Evolutionary conservation across 2,797 vertebrate genomes (phyloP).

Genomic region (Sebastolobus alascanus): DNA sequence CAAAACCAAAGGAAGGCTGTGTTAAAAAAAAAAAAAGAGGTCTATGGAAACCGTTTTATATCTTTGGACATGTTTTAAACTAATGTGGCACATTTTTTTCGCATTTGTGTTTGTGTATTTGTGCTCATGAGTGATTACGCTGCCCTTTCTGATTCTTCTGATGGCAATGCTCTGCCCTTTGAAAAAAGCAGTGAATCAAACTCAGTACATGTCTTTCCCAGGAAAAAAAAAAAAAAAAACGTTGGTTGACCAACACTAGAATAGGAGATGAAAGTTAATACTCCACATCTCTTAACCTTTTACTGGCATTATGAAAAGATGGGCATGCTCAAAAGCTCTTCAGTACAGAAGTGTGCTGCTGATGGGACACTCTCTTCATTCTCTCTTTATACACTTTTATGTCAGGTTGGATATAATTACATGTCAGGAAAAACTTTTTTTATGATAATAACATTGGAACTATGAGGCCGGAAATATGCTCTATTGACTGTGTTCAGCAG

Average conservation of each 20-base stretch:
- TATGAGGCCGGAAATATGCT: neutral
- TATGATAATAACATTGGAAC: constrained; percentile 2
- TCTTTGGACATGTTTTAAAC: neutral
- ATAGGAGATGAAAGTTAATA: constrained; percentile 32
- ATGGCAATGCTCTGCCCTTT: neutral
- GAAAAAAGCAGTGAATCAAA: constrained; percentile 3
- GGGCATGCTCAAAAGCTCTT: constrained; percentile 18
- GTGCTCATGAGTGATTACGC: neutral
- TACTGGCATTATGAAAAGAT: constrained; percentile 27
- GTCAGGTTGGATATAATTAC: constrained; percentile 15
- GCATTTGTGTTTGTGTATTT: neutral
- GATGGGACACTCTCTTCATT: constrained; percentile 21
- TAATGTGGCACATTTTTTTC: neutral
- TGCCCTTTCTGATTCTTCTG: constrained; percentile 16
- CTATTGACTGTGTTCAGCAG: constrained; percentile 12
- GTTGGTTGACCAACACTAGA: neutral
- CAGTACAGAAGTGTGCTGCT: constrained; percentile 12
- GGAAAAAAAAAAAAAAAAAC: neutral
- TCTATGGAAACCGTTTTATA: neutral
- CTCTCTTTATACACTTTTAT: constrained; percentile 17
- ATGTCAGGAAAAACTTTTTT: constrained; percentile 18
- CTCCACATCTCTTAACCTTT: constrained; percentile 36
- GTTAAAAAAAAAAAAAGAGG: neutral
- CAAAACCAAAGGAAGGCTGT: constrained; percentile 1
- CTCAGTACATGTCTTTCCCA: neutral